Evolutionary conservation across 2,888 invertebrate genomes (phyloP).

Genomic region (Drosophila setosimentum): DNA sequence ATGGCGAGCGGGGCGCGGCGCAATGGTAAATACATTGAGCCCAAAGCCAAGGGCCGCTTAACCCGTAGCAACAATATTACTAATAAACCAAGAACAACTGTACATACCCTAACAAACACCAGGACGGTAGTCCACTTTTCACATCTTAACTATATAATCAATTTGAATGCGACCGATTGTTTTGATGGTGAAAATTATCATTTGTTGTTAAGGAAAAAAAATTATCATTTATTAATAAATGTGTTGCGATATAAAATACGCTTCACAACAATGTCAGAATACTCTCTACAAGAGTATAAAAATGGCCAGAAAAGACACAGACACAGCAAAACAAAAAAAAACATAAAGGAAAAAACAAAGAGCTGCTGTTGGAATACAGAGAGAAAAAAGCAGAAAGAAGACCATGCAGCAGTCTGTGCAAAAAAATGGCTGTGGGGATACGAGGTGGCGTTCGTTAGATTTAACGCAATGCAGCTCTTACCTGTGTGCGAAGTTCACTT

Average conservation of each 20-base stretch:
- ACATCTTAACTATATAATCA: not conserved
- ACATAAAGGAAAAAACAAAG: not conserved
- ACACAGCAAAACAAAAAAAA: conserved; percentile 1
- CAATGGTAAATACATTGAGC: conserved; percentile 72
- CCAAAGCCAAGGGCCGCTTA: conserved; percentile 70
- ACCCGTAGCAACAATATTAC: conserved; percentile 57
- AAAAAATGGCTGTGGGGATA: not conserved
- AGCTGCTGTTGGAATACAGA: not conserved
- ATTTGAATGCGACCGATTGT: not conserved
- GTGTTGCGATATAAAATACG: not conserved
- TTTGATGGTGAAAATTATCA: not conserved
- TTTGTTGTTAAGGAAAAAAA: not conserved
- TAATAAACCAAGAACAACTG: conserved; percentile 13
- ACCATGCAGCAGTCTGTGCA: not conserved
- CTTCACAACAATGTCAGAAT: too few relatives aligned
- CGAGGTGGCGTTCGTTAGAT: conserved; percentile 31
- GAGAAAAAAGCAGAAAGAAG: not conserved
- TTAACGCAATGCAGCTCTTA: conserved; percentile 47
- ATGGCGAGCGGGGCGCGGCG: conserved; percentile 5
- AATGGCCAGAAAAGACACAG: conserved; percentile 6
- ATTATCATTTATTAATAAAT: not conserved
- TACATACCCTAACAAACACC: not conserved
- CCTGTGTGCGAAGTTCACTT: conserved; percentile 51
- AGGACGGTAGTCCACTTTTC: not conserved
- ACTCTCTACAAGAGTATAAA: not conserved